Conservation (phyloP, 2,113 vertebrate species). For the Sylvilagus bachmani region DNA sequence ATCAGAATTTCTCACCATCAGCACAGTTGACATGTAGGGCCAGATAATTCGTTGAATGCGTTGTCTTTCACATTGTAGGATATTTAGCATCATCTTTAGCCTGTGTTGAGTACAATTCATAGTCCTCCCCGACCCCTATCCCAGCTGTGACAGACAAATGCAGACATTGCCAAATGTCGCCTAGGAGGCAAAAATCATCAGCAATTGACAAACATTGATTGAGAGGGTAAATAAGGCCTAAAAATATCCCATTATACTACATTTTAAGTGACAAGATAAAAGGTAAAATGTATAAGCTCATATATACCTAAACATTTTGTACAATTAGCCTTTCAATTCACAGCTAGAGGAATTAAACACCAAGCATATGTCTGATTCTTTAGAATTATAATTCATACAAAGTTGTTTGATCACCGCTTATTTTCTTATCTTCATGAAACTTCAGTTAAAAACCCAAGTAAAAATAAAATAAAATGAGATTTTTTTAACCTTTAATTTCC, state of each 20-base stretch:
- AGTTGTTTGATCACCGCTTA: slow-evolving; percentile 69
- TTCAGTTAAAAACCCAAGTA: slow-evolving; percentile 75
- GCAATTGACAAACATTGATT: background rate
- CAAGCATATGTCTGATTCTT: slow-evolving; percentile 75
- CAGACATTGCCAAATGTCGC: background rate
- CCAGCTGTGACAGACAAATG: background rate
- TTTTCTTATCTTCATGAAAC: slow-evolving; percentile 60
- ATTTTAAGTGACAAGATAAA: slow-evolving; percentile 52
- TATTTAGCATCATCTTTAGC: background rate
- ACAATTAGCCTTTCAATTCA: slow-evolving; percentile 81
- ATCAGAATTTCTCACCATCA: background rate
- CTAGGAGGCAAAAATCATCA: background rate
- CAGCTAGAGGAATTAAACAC: slow-evolving; percentile 67
- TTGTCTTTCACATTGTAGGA: background rate
- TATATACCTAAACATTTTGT: slow-evolving; percentile 74
- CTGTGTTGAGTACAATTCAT: background rate
- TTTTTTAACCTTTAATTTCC: slow-evolving; percentile 79
- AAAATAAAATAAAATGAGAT: slow-evolving; percentile 83
- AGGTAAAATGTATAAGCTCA: slow-evolving; percentile 38
- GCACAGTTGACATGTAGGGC: background rate
- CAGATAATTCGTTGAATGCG: background rate
- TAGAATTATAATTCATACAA: slow-evolving; percentile 62
- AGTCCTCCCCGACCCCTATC: too few species aligned
- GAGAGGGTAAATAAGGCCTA: slow-evolving; percentile 1
- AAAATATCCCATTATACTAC: background rate